Conservation (phyloP, 1,140 invertebrate species). For the Drosophila sulfurigaster region DNA sequence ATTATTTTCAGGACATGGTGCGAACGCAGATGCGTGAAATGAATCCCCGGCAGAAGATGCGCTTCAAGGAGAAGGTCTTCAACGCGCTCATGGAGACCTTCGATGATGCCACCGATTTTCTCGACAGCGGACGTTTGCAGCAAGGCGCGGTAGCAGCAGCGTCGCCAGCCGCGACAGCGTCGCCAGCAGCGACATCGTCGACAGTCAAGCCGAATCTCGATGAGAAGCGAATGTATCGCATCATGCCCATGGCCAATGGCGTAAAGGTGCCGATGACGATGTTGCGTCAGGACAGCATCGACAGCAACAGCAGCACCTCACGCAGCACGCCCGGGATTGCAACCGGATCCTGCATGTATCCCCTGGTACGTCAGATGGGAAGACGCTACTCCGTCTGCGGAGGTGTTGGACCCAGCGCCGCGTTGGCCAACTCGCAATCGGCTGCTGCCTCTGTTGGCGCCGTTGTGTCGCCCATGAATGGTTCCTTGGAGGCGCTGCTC, state of each 20-base stretch:
- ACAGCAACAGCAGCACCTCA: conserved; percentile 34
- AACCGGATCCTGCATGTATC: no score
- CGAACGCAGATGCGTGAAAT: conserved; percentile 65
- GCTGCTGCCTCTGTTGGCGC: not conserved
- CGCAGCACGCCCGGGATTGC: not conserved
- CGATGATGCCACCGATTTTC: conserved; percentile 72
- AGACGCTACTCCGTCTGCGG: conserved; percentile 64
- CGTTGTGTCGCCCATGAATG: not conserved
- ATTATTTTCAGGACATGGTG: conserved; percentile 66
- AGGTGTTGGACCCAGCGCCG: conserved; percentile 9
- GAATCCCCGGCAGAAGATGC: conserved; percentile 71
- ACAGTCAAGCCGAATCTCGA: not conserved
- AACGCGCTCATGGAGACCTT: conserved; percentile 70
- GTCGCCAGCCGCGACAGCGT: no score
- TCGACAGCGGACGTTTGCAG: conserved; percentile 54
- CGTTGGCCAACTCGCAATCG: not conserved
- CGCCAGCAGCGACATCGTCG: no score
- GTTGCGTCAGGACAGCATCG: conserved; percentile 47
- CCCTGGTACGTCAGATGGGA: conserved; percentile 51
- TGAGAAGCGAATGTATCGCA: conserved; percentile 49
- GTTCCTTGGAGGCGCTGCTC: conserved; percentile 4
- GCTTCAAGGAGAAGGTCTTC: conserved; percentile 69
- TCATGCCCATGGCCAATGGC: conserved; percentile 44
- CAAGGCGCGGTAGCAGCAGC: no score
- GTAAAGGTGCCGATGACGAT: conserved; percentile 7